phyloP scores from a whole-genome alignment of 2,797 vertebrate genomes.

The Lindbergichthys nudifrons region DNA sequence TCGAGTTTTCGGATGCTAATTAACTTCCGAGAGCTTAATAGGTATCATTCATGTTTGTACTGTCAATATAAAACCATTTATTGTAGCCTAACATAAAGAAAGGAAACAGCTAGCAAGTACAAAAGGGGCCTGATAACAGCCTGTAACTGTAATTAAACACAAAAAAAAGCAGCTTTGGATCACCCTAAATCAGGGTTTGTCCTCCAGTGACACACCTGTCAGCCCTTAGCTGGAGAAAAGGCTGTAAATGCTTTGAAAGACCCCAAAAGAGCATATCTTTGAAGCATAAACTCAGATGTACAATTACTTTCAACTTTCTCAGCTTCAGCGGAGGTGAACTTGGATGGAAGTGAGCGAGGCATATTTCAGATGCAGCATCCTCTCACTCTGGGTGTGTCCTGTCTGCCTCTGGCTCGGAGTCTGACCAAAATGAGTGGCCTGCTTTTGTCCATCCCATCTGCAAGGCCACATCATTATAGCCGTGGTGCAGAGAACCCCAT shows the following conservation, averaged over 20 bases:
- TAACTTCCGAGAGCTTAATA: not conserved
- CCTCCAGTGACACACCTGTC: slow-evolving; percentile 1
- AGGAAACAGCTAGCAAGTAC: not conserved
- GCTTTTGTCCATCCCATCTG: slow-evolving; percentile 76
- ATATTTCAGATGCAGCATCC: slow-evolving; percentile 50
- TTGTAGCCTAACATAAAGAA: not conserved
- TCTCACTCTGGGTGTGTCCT: slow-evolving; percentile 80
- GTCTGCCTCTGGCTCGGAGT: slow-evolving; percentile 66
- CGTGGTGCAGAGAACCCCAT: slow-evolving; percentile 67
- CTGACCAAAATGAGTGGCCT: slow-evolving; percentile 86
- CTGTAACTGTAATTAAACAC: not conserved
- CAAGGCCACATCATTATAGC: slow-evolving; percentile 84
- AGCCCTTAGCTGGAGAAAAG: too few relatives aligned
- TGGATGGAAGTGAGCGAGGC: slow-evolving; percentile 24
- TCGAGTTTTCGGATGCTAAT: too few relatives aligned
- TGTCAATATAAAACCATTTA: not conserved
- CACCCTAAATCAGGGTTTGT: not conserved
- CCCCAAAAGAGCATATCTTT: not conserved
- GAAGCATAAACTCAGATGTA: not conserved
- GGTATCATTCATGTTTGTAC: too few relatives aligned
- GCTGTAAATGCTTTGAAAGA: too few relatives aligned
- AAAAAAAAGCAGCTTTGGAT: not conserved
- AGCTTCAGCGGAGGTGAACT: slow-evolving; percentile 33
- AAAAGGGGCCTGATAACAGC: not conserved
- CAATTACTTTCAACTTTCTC: not conserved